Conservation (phyloP, 2,888 invertebrate genomes). For the Noctua janthe region DNA sequence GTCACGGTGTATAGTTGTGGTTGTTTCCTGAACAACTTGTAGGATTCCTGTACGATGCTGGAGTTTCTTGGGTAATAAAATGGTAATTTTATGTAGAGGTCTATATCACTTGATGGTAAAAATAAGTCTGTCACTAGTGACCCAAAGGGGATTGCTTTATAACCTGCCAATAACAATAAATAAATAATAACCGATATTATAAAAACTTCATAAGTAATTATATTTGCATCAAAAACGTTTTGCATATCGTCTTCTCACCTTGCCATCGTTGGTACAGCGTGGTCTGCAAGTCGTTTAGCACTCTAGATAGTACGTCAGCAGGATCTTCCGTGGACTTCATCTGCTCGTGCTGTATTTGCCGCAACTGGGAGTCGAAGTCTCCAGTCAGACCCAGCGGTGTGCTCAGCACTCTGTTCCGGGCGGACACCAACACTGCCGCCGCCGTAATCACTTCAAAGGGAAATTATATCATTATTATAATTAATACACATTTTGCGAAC, state of each 20-base stretch:
- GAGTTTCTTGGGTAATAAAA: background rate
- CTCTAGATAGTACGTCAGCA: background rate
- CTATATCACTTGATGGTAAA: conserved; percentile 2
- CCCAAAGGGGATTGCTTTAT: background rate
- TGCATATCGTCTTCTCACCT: conserved; percentile 6
- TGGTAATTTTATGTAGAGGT: conserved; percentile 4
- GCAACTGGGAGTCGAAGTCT: conserved; percentile 39
- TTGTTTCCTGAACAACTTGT: conserved; percentile 14
- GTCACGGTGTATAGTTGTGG: background rate
- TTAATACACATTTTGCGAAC: background rate
- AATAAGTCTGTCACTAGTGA: background rate
- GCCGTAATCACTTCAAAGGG: conserved; percentile 4
- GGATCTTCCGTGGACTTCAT: background rate
- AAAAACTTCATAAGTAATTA: background rate
- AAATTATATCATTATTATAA: background rate
- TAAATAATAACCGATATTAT: background rate
- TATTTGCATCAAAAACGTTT: background rate
- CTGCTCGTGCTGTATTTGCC: background rate
- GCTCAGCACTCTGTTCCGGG: background rate
- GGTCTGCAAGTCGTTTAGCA: conserved; percentile 5
- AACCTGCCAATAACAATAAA: conserved; percentile 4
- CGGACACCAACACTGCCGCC: background rate
- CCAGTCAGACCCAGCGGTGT: conserved; percentile 16
- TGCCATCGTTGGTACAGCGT: conserved; percentile 30
- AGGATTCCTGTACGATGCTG: conserved; percentile 5